Evolutionary conservation across 1,140 invertebrate genomes (phyloP), one percentile per base, ranked within the genome.

Genomic region (Bombus haemorrhoidalis): DNA sequence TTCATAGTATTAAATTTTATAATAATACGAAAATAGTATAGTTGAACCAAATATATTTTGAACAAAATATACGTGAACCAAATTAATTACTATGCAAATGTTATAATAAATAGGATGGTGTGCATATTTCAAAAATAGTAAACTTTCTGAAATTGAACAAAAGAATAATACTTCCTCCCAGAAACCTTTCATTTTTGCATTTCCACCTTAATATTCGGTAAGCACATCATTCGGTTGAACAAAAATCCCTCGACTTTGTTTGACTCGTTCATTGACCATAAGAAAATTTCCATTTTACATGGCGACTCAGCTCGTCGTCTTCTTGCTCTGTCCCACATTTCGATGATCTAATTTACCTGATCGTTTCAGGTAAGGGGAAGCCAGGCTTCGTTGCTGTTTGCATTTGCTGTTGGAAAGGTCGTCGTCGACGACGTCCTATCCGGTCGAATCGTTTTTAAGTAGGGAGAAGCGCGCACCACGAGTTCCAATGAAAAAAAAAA

Each of bases 291-390:
- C 62, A 77, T 68, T 78, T 39, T 69, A 66, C 64, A 39, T 28
- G 62, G 37, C 34, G 28, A 62, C 5, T 59, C 68, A 32, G 8
- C n/a, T 74, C 41, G 25, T n/a, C 39, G 28, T 47, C 37, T 47
- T 12, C 18, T 32, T 39, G 32, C 47, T 3, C n/a, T 57, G n/a
- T 0, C 47, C 47, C 25, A 37, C 53, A n/a, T 53, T 37, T 3
- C 68, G 47, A 62, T 39, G 64, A 80, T 69, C 41, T 47, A 74
- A 82, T 82, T 82, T 64, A 57, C 71, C 32, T 64, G 71, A 82
- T 82, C 80, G 71, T 47, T 64, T 74, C 81, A 53, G n/a, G n/a
- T n/a, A n/a, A n/a, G 13, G 13, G 34, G 5, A 57, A 77, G 15
- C 59, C 34, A 53, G 43, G 8, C 73, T 41, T 8, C 28, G 59